Percentiles rank a stretch among this genome's conserved stretches.
phyloP scores from a whole-genome alignment of 2,113 vertebrate genomes.

The Procapra przewalskii region DNA sequence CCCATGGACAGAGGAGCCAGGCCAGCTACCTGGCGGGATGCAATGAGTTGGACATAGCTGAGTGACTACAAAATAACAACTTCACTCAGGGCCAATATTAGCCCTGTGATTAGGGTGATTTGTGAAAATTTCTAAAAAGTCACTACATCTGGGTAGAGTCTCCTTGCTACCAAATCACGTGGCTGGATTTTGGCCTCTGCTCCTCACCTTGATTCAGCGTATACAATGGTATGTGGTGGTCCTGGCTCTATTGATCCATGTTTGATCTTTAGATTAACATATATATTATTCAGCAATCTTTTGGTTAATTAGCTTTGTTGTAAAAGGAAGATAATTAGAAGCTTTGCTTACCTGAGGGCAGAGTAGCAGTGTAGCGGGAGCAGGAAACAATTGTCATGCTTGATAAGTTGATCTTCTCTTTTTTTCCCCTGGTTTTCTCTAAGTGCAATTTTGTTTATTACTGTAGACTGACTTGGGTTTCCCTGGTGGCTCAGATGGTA shows the following conservation, averaged over 20 bases:
- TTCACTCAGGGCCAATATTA: neutral
- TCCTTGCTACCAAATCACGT: neutral
- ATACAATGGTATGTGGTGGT: neutral
- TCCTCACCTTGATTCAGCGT: neutral
- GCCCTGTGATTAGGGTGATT: neutral
- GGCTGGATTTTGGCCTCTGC: neutral
- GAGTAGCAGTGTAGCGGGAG: fast-evolving
- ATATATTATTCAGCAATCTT: neutral
- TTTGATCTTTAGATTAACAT: neutral
- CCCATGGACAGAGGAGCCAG: neutral
- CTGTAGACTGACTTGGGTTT: neutral
- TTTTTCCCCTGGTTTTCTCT: neutral
- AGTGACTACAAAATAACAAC: neutral
- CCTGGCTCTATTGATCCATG: neutral
- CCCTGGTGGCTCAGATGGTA: neutral
- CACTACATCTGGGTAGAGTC: neutral
- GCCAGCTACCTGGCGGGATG: fast-evolving
- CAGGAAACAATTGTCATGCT: neutral
- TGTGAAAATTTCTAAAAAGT: neutral
- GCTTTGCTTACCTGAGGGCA: neutral
- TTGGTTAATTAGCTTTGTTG: neutral
- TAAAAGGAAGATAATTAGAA: neutral
- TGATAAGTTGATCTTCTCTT: neutral
- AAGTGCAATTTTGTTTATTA: neutral
- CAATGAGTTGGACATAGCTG: neutral